Conservation (phyloP, 1,140 invertebrate genomes). For the Pachyrhynchus sulphureomaculatus region DNA sequence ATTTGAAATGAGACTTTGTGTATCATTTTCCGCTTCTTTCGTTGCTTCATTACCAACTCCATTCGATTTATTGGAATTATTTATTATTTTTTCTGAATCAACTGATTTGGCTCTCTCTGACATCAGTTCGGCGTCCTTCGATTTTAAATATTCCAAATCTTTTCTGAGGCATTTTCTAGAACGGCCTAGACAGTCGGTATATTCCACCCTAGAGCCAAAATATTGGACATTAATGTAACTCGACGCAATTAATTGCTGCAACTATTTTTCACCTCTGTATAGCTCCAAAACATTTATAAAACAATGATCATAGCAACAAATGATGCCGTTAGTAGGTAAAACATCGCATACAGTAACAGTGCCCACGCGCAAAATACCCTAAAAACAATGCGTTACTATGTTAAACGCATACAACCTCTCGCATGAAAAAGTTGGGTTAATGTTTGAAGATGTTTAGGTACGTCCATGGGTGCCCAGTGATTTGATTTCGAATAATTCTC, state of each 20-base stretch:
- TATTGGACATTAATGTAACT: not conserved
- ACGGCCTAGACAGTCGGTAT: constrained; percentile 83
- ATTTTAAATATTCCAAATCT: constrained; percentile 71
- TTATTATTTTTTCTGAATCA: not conserved
- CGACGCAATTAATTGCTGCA: not conserved
- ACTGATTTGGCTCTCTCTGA: constrained; percentile 11
- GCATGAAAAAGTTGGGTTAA: too few relatives aligned
- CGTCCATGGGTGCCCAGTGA: too few relatives aligned
- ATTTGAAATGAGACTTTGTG: constrained; percentile 9
- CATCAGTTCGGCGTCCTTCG: constrained; percentile 52
- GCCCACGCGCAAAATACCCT: too few relatives aligned
- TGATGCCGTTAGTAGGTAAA: too few relatives aligned
- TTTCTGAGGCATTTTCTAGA: constrained; percentile 78
- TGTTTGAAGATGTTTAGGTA: too few relatives aligned
- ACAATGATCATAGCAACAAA: too few relatives aligned
- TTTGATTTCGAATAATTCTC: too few relatives aligned
- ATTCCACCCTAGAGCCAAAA: constrained; percentile 72
- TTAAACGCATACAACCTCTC: too few relatives aligned
- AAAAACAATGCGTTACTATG: too few relatives aligned
- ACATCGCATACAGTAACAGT: too few relatives aligned
- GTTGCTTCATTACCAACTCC: constrained; percentile 7
- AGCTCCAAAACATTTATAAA: not conserved
- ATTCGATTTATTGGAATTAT: not conserved
- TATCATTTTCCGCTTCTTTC: not conserved
- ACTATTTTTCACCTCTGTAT: not conserved